A percentile compares a stretch with the other conserved stretches of the same genome.
phyloP scores from a whole-genome alignment of 2,113 vertebrate genomes.

The Cyanistes caeruleus region DNA sequence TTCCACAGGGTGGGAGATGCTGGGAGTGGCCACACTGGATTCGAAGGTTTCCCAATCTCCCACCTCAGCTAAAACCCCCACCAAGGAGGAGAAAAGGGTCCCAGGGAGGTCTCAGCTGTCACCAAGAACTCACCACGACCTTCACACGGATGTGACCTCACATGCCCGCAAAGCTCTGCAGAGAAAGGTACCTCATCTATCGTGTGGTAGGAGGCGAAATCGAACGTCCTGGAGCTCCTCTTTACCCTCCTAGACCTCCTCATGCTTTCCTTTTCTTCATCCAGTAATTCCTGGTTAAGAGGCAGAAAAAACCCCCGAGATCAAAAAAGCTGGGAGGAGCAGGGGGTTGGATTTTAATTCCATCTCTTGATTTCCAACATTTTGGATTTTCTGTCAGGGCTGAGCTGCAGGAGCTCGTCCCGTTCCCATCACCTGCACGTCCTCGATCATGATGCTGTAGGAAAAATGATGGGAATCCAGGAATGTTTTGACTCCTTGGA shows the following conservation, averaged over 20 bases:
- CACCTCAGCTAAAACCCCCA: neutral
- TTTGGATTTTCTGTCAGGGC: rapidly evolving
- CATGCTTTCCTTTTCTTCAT: slow-evolving; percentile 83
- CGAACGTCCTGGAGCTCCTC: slow-evolving; percentile 75
- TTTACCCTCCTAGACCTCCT: slow-evolving; percentile 27
- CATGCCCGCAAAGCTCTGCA: neutral
- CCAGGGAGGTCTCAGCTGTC: neutral
- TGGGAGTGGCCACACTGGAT: neutral
- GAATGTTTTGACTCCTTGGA: slow-evolving; percentile 77
- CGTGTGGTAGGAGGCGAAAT: slow-evolving; percentile 84
- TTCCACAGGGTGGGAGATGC: neutral
- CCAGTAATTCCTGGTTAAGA: slow-evolving; percentile 75
- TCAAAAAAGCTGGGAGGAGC: neutral
- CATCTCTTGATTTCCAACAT: neutral
- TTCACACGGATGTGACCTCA: rapidly evolving
- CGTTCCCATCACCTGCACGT: slow-evolving; percentile 82
- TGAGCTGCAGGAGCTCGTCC: neutral
- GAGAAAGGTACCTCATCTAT: slow-evolving; percentile 77
- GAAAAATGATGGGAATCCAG: slow-evolving; percentile 76
- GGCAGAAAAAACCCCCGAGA: rapidly evolving
- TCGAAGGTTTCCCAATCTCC: neutral
- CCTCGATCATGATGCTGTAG: slow-evolving; percentile 83
- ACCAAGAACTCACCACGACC: rapidly evolving
- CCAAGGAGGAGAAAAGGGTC: rapidly evolving
- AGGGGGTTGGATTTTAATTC: neutral